Conservation (phyloP, 2,797 vertebrate genomes). For the Lates japonicus region DNA sequence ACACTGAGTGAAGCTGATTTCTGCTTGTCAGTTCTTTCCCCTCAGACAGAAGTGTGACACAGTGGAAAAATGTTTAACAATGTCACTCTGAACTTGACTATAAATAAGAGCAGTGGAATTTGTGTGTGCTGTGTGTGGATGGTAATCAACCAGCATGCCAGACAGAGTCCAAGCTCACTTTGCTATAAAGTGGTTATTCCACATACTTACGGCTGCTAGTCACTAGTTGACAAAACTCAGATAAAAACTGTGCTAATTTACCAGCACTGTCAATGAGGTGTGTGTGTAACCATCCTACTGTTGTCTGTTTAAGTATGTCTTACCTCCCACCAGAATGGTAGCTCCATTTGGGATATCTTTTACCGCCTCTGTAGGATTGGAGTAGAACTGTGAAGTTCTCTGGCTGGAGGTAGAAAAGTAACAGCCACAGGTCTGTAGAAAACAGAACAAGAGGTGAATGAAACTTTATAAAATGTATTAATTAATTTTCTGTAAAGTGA, state of each 20-base stretch:
- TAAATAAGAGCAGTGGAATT: slow-evolving; percentile 71
- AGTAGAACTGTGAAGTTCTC: slow-evolving; percentile 89
- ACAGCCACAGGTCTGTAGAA: slow-evolving; percentile 85
- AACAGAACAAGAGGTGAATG: neutral
- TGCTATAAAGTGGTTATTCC: neutral
- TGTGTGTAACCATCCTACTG: neutral
- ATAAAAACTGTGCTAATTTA: neutral
- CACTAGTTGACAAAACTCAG: neutral
- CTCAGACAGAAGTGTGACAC: slow-evolving; percentile 34
- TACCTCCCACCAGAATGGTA: slow-evolving; percentile 96
- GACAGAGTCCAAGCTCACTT: neutral
- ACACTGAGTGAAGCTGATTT: slow-evolving; percentile 4
- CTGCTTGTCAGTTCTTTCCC: neutral
- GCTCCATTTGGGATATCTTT: slow-evolving; percentile 94
- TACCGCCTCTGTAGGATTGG: slow-evolving; percentile 91
- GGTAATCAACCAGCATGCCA: slow-evolving; percentile 19
- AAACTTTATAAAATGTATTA: neutral
- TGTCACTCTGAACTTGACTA: slow-evolving; percentile 63
- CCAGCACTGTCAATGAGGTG: neutral
- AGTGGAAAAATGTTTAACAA: slow-evolving; percentile 68
- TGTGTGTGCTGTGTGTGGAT: slow-evolving; percentile 13
- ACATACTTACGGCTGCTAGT: neutral
- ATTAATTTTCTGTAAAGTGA: neutral
- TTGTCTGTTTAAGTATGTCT: slow-evolving; percentile 42
- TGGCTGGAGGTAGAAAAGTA: slow-evolving; percentile 90